A percentile compares a stretch with the other conserved stretches of the same genome.
phyloP scores from a whole-genome alignment of 1,140 invertebrate genomes.

The Pseudomyrmex flavicornis region DNA sequence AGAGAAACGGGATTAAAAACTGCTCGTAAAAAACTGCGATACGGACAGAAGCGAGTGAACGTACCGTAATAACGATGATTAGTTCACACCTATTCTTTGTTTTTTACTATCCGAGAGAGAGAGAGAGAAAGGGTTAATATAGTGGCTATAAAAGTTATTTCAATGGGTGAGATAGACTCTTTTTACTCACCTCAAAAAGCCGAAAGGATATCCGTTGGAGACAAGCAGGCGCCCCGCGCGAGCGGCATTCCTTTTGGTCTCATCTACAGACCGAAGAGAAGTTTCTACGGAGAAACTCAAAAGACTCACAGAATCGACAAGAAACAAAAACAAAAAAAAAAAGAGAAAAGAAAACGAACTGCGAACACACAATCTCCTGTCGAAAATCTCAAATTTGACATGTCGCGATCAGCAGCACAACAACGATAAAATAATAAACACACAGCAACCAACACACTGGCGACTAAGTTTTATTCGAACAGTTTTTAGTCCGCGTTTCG shows the following conservation, averaged over 20 bases:
- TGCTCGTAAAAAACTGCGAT: slow-evolving; percentile 76
- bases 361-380: slow-evolving; percentile 12
- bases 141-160: slow-evolving; percentile 56
- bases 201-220: slow-evolving; percentile 81
- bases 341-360: not conserved
- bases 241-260: slow-evolving; percentile 82
- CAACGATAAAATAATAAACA: slow-evolving; percentile 70
- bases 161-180: slow-evolving; percentile 75
- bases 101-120: slow-evolving; percentile 59
- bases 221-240: slow-evolving; percentile 80
- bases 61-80: slow-evolving; percentile 38
- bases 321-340: slow-evolving; percentile 28
- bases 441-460: slow-evolving; percentile 77
- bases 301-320: slow-evolving; percentile 80
- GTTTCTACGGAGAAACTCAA: slow-evolving; percentile 82
- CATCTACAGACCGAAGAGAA: slow-evolving; percentile 80
- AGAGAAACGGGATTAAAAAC: slow-evolving; percentile 70
- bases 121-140: slow-evolving; percentile 1
- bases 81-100: slow-evolving; percentile 61
- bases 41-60: slow-evolving; percentile 62
- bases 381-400: slow-evolving; percentile 7
- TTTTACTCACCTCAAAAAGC: slow-evolving; percentile 83
- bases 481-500: slow-evolving; percentile 79
- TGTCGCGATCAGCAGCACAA: slow-evolving; percentile 58
- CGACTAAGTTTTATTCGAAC: slow-evolving; percentile 79